Evolutionary conservation across 2,113 vertebrate species (phyloP).

Genomic region (Indicator maculatus): DNA sequence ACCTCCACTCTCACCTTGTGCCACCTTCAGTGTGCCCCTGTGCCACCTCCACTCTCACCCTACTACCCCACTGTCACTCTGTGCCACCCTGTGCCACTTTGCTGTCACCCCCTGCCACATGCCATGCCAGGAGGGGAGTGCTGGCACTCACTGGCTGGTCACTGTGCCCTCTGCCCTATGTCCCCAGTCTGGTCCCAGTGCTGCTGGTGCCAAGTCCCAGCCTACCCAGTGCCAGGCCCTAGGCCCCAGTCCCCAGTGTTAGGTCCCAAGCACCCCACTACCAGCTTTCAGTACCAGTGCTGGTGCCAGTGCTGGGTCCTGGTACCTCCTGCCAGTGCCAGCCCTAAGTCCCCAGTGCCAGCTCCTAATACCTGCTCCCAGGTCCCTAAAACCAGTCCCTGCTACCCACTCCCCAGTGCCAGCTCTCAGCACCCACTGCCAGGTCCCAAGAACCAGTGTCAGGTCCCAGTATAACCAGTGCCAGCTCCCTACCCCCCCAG

Average conservation of each 20-base stretch:
- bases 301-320: not conserved
- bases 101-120: not conserved
- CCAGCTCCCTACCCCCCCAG: not conserved
- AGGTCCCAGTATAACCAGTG: too few relatives aligned
- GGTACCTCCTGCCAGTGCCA: not conserved
- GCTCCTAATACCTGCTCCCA: not conserved
- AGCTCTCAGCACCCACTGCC: not conserved
- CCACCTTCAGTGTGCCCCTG: too few relatives aligned
- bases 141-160: not conserved
- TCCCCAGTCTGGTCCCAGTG: not conserved
- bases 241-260: too few relatives aligned
- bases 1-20: too few relatives aligned
- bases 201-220: not conserved
- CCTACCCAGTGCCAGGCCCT: not conserved
- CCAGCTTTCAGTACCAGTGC: too few relatives aligned
- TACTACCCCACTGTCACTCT: too few relatives aligned
- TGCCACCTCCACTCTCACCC: too few relatives aligned
- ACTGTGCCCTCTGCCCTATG: rapidly evolving
- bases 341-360: not conserved
- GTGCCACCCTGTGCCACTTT: not conserved
- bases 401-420: not conserved
- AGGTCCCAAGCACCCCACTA: too few relatives aligned
- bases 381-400: not conserved
- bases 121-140: not conserved
- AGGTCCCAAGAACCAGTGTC: not conserved